A percentile compares a stretch with the other conserved stretches of the same genome.
Evolutionary conservation across 1,140 invertebrate genomes (phyloP).

Genomic region (Zaprionus lachaisei): DNA sequence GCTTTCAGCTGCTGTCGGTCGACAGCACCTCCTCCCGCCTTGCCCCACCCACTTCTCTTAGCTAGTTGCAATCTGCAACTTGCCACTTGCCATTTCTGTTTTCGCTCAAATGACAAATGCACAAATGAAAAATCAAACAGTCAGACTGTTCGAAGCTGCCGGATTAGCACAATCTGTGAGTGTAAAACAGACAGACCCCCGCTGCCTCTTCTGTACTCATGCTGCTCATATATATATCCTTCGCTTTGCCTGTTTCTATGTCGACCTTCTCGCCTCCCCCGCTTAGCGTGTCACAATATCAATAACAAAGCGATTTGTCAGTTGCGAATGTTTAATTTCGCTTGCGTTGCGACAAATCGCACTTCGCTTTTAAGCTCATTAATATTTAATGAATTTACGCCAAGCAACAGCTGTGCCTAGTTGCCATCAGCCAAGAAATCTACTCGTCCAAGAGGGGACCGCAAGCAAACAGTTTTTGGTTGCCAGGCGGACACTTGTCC

Average conservation of each 20-base stretch:
- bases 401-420: slow-evolving; percentile 56
- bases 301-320: slow-evolving; percentile 60
- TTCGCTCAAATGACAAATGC: slow-evolving; percentile 62
- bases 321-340: slow-evolving; percentile 39
- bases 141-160: slow-evolving; percentile 23
- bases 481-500: slow-evolving; percentile 1
- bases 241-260: background rate
- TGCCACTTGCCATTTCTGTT: slow-evolving; percentile 60
- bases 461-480: slow-evolving; percentile 31
- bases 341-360: slow-evolving; percentile 56
- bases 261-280: background rate
- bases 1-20: slow-evolving; percentile 43
- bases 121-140: slow-evolving; percentile 68
- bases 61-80: slow-evolving; percentile 3
- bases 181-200: background rate
- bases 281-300: slow-evolving; percentile 19
- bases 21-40: background rate
- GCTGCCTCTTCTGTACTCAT: background rate
- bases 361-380: slow-evolving; percentile 66
- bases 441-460: slow-evolving; percentile 28
- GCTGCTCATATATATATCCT: no score
- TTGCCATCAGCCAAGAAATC: slow-evolving; percentile 17
- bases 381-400: slow-evolving; percentile 72
- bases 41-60: background rate
- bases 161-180: slow-evolving; percentile 34